phyloP scores from a whole-genome alignment of 2,113 vertebrate species.

The Carettochelys insculpta region DNA sequence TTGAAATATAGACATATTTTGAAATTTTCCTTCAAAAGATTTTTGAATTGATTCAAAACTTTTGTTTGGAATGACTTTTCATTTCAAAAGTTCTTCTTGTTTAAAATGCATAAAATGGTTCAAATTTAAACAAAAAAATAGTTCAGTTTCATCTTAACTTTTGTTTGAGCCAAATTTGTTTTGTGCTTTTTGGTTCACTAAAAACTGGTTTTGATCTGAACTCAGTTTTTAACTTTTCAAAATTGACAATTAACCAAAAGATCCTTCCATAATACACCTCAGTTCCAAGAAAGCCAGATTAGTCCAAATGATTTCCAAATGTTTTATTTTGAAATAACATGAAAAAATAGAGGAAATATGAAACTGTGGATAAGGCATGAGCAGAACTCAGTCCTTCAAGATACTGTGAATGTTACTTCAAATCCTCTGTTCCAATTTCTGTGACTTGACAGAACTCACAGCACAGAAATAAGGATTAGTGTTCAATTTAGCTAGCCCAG shows the following conservation, averaged over 20 bases:
- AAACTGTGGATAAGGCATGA: not conserved
- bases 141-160: not conserved
- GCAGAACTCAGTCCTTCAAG: not conserved
- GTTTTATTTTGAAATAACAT: not conserved
- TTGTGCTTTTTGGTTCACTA: not conserved
- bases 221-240: not conserved
- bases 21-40: not conserved
- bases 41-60: too few species aligned
- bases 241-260: not conserved
- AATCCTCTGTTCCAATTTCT: not conserved
- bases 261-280: not conserved
- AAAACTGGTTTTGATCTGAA: not conserved
- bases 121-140: not conserved
- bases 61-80: not conserved
- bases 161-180: not conserved
- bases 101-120: not conserved
- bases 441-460: not conserved
- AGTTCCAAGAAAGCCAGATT: not conserved
- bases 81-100: not conserved
- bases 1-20: not conserved
- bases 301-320: not conserved
- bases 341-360: not conserved
- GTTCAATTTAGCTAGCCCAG: not conserved
- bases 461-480: not conserved
- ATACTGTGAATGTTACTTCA: not conserved